Percentiles rank a stretch among this genome's conserved stretches.
Evolutionary conservation across 2,113 vertebrate genomes (phyloP).

Genomic region (Prunella himalayana): DNA sequence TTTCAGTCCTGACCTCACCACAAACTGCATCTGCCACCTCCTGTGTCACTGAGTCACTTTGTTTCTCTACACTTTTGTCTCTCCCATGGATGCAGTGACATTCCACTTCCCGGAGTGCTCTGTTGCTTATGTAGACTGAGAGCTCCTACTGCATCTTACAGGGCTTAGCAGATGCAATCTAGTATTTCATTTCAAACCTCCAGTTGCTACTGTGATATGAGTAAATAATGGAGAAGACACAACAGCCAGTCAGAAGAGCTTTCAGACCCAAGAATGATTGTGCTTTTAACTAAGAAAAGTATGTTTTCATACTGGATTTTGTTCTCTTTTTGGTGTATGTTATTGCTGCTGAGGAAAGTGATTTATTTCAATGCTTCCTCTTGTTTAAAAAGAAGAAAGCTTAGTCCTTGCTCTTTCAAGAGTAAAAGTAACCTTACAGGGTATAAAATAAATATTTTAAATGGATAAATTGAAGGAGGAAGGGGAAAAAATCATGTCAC

Average conservation of each 20-base stretch:
- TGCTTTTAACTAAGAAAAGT: constrained; percentile 26
- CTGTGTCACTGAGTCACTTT: not conserved
- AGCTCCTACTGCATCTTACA: not conserved
- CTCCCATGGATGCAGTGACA: not conserved
- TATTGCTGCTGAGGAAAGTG: not conserved
- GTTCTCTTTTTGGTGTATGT: not conserved
- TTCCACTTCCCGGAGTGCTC: not conserved
- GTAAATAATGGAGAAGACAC: not conserved
- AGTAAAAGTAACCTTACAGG: not conserved
- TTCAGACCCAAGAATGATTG: constrained; percentile 27
- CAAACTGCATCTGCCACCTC: not conserved
- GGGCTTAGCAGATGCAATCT: not conserved
- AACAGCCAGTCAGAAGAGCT: not conserved
- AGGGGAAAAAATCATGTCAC: not conserved
- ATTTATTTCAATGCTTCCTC: constrained; percentile 26
- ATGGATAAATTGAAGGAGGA: not conserved
- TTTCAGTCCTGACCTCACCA: not conserved
- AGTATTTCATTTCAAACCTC: not conserved
- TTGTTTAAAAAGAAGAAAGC: not conserved
- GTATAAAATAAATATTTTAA: constrained; percentile 35
- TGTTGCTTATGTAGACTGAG: not conserved
- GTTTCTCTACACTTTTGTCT: not conserved
- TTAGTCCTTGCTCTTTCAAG: constrained; percentile 8
- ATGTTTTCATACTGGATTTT: not conserved
- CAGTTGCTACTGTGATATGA: not conserved